Evolutionary conservation across 2,113 vertebrate species (phyloP), one percentile per base, ranked within the genome.

Genomic region (Hemichromis elongatus): DNA sequence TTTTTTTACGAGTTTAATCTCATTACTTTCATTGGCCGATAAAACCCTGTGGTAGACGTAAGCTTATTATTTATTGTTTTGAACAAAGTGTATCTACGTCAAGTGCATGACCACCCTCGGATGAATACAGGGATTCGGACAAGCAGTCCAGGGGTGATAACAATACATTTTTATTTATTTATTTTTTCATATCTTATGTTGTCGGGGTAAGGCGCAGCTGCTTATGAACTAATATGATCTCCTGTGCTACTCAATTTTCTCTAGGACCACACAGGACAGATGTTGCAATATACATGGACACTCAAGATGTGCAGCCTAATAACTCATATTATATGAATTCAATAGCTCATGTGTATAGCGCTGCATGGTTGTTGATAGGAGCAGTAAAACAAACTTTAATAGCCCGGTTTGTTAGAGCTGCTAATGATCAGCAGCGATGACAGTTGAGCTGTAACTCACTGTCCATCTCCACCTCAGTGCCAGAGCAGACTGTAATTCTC

Each of bases 341-440:
- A 94, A 93, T 94, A 94, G 90, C 88, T 86, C 70, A 47, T 73
- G 91, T 90, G 90, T 90, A 84, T 85, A 80, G 82, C 21, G 28
- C 73, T 84, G 86, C 87, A 82, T 83, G 79, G 77, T 61, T 84
- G 89, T 90, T 93, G 91, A 94, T 89, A 79, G 89, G 90, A 82
- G 90, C 88, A 59, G 92, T 94, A 93, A 95, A 95, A 90, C 91
- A 90, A 92, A 92, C 92, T 94, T 94, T 93, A 94, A 95, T 95
- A 93, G 92, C 94, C 77, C 77, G 87, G 86, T 93, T 83, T 93
- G 91, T 94, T 93, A 88, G 80, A 92, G 84, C 24, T 73, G 80
- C 84, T 95, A 94, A 95, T 91, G 89, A 89, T 83, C 86, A 81
- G 88, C 14, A 33, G 75, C 79, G 77, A 79, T 87, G 77, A 79